phyloP scores from a whole-genome alignment of 2,797 vertebrate genomes.

The Anguilla obscura region DNA sequence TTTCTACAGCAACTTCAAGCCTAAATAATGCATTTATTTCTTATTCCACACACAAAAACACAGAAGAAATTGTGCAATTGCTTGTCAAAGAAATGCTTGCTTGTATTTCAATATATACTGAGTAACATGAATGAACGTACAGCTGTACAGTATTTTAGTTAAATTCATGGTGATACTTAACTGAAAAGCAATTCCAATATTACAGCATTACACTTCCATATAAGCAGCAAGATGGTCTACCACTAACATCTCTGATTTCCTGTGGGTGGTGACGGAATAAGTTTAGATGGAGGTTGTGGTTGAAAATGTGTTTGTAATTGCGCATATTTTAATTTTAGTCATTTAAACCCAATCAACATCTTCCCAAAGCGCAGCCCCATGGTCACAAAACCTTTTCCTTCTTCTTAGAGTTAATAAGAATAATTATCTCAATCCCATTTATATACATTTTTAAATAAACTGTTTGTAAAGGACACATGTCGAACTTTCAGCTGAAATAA shows the following conservation, averaged over 20 bases:
- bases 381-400: background rate
- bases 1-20: conserved; percentile 9
- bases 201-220: background rate
- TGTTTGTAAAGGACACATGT: background rate
- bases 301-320: conserved; percentile 60
- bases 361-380: conserved; percentile 41
- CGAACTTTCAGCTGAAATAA: background rate
- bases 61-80: background rate
- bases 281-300: conserved; percentile 54
- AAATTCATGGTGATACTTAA: background rate
- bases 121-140: background rate
- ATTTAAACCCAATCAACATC: conserved; percentile 36
- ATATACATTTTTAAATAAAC: background rate
- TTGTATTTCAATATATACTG: background rate
- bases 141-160: background rate
- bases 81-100: background rate
- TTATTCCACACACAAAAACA: background rate
- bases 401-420: conserved; percentile 46
- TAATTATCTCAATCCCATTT: background rate
- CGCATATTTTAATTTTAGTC: conserved; percentile 51
- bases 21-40: background rate
- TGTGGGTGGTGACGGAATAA: background rate
- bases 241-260: background rate
- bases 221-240: background rate
- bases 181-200: background rate